Evolutionary conservation across 1,140 invertebrate genomes (phyloP).

Genomic region (Geopemphigus sp.): DNA sequence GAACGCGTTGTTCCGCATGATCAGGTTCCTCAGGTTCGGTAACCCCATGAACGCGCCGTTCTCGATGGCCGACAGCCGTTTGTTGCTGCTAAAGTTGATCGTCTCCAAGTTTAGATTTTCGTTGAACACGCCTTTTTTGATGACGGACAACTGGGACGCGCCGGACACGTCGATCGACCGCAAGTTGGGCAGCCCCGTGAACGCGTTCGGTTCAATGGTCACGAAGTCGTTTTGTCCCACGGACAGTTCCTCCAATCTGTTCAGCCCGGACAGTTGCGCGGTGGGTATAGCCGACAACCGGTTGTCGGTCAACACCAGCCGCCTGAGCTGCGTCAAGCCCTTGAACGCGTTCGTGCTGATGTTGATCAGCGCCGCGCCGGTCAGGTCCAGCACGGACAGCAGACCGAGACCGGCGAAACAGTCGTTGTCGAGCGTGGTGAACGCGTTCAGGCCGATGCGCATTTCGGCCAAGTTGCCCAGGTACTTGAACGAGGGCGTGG

Average conservation of each 20-base stretch:
- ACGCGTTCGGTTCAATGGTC: conserved; percentile 66
- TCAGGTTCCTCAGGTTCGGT: conserved; percentile 72
- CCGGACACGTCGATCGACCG: conserved; percentile 74
- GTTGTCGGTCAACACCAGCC: conserved; percentile 76
- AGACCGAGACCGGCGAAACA: conserved; percentile 72
- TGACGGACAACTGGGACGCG: conserved; percentile 65
- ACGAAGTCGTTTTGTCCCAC: conserved; percentile 80
- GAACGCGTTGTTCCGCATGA: conserved; percentile 76
- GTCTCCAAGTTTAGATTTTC: conserved; percentile 79
- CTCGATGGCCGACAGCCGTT: conserved; percentile 67
- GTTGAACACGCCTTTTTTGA: conserved; percentile 73
- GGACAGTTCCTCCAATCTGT: conserved; percentile 73
- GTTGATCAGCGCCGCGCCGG: conserved; percentile 73
- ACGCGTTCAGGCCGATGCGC: conserved; percentile 78
- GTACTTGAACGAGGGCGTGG: conserved; percentile 68
- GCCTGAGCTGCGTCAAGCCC: conserved; percentile 67
- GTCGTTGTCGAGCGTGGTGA: conserved; percentile 69
- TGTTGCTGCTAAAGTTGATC: conserved; percentile 73
- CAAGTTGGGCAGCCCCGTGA: conserved; percentile 73
- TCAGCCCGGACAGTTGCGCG: conserved; percentile 66
- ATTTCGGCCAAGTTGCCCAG: conserved; percentile 76
- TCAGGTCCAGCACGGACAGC: conserved; percentile 73
- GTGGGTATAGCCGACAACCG: conserved; percentile 72
- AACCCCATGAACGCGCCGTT: conserved; percentile 73
- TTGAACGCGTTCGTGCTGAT: conserved; percentile 73